Percentiles rank a stretch among this genome's conserved stretches.
These are phyloP conservation scores for Rotaria sp. DNA, from an alignment of 2,888 invertebrate species.

Conservation along the genomic window DNA sequence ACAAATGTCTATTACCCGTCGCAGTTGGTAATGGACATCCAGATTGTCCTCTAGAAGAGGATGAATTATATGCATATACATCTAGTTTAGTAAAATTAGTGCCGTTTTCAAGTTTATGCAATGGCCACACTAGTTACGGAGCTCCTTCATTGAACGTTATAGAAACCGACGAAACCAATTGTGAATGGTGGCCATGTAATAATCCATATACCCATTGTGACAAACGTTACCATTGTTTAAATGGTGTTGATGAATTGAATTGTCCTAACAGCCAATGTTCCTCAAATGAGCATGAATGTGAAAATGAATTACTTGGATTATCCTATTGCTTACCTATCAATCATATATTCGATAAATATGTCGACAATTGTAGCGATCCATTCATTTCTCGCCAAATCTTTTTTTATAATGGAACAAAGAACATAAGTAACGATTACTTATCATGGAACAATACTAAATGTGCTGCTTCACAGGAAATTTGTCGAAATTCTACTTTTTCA, in stretches of 20 bases:
- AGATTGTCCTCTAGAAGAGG: background rate
- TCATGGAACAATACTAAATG: too few relatives aligned
- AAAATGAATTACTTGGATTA: too few relatives aligned
- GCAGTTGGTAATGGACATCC: background rate
- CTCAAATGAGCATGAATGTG: too few relatives aligned
- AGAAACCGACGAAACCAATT: constrained; percentile 10
- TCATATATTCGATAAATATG: too few relatives aligned
- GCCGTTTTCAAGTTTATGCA: background rate
- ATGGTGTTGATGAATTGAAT: background rate
- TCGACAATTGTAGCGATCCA: too few relatives aligned
- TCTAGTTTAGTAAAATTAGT: background rate
- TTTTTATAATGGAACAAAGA: too few relatives aligned
- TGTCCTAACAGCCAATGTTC: too few relatives aligned
- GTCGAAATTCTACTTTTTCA: too few relatives aligned
- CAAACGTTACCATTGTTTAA: background rate
- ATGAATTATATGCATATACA: background rate
- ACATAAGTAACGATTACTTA: too few relatives aligned
- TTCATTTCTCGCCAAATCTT: too few relatives aligned
- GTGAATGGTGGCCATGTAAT: background rate
- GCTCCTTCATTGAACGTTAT: background rate
- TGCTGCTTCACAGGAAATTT: too few relatives aligned
- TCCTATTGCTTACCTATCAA: too few relatives aligned
- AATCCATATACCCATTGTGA: background rate
- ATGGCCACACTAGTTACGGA: background rate
- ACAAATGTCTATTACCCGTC: background rate